Conservation (phyloP, 2,797 vertebrate species). For the Silurus aristotelis region DNA sequence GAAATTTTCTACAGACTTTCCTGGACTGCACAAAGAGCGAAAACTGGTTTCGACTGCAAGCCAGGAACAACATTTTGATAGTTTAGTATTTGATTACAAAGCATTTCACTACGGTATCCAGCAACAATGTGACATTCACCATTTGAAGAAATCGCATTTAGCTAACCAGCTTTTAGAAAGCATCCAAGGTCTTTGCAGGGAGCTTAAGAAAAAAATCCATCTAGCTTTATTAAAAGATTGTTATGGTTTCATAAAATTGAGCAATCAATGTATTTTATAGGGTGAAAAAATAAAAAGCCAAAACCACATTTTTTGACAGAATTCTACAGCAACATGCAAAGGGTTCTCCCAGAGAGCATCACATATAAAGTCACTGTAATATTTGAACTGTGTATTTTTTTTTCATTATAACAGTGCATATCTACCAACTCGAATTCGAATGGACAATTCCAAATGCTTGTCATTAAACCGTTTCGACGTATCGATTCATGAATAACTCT, state of each 20-base stretch:
- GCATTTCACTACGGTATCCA: background rate
- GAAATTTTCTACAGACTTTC: background rate
- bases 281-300: background rate
- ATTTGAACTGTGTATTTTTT: background rate
- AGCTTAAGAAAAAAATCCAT: background rate
- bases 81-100: background rate
- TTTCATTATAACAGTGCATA: background rate
- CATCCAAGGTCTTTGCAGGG: background rate
- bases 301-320: background rate
- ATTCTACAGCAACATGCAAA: background rate
- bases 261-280: background rate
- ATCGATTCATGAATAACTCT: conserved; percentile 56
- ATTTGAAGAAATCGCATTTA: background rate
- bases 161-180: background rate
- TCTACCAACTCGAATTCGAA: background rate
- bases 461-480: background rate
- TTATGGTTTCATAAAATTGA: background rate
- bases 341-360: conserved; percentile 7
- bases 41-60: no score
- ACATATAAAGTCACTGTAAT: background rate
- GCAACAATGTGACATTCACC: background rate
- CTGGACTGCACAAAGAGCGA: background rate
- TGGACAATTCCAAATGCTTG: background rate
- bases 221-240: background rate
- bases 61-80: background rate